Evolutionary conservation across 2,797 vertebrate species (phyloP).

Genomic region (Enoplosus armatus): DNA sequence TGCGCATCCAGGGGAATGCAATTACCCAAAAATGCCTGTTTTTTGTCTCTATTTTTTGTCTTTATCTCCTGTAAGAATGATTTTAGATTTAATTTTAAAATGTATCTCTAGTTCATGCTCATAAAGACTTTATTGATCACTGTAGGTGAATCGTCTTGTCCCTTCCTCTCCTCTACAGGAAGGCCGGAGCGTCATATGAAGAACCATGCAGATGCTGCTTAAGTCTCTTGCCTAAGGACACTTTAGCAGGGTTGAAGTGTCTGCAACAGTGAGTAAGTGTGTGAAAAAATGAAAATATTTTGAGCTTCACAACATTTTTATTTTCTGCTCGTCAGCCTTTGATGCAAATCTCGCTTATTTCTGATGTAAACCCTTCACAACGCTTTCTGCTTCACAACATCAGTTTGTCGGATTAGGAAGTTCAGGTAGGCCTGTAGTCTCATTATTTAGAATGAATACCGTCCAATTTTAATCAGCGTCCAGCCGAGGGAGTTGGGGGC

Average conservation of each 20-base stretch:
- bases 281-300: slow-evolving; percentile 10
- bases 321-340: slow-evolving; percentile 5
- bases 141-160: neutral
- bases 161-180: neutral
- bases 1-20: slow-evolving; percentile 30
- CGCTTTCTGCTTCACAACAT: slow-evolving; percentile 43
- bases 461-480: slow-evolving; percentile 71
- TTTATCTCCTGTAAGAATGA: slow-evolving; percentile 19
- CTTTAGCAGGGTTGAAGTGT: slow-evolving; percentile 1
- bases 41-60: slow-evolving; percentile 11
- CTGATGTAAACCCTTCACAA: slow-evolving; percentile 16
- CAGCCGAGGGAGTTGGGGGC: slow-evolving; percentile 55
- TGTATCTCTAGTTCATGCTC: neutral
- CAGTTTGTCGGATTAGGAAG: slow-evolving; percentile 50
- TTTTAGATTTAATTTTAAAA: neutral
- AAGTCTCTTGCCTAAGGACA: neutral
- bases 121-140: neutral
- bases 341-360: slow-evolving; percentile 19
- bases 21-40: slow-evolving; percentile 35
- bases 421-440: slow-evolving; percentile 61
- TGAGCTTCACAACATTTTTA: neutral
- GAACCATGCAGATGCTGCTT: neutral
- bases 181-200: slow-evolving; percentile 11
- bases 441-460: slow-evolving; percentile 65
- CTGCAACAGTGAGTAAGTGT: neutral